phyloP scores from a whole-genome alignment of 1,140 invertebrate genomes.

The Pectinophora gossypiella region DNA sequence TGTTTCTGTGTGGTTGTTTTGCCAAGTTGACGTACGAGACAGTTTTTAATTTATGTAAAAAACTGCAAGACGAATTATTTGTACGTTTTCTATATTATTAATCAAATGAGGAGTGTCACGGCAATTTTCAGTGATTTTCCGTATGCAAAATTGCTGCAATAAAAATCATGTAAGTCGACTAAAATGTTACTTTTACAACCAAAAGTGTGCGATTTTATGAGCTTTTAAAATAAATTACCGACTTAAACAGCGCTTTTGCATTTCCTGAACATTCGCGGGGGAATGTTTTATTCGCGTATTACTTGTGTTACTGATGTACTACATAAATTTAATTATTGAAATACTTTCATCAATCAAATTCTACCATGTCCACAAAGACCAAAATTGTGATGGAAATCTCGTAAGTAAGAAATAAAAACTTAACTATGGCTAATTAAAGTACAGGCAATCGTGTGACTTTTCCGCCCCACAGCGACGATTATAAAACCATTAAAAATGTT shows the following conservation, averaged over 20 bases:
- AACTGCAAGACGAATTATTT: neutral
- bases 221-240: conserved; percentile 72
- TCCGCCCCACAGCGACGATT: conserved; percentile 20
- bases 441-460: conserved; percentile 4
- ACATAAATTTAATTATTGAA: no score
- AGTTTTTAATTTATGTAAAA: conserved; percentile 20
- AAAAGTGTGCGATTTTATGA: conserved; percentile 71
- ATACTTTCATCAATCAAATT: no score
- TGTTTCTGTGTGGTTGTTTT: conserved; percentile 52
- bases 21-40: conserved; percentile 29
- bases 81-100: neutral
- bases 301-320: no score
- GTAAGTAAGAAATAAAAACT: neutral
- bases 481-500: conserved; percentile 27
- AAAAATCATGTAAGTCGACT: conserved; percentile 18
- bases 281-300: conserved; percentile 62
- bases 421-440: neutral
- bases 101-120: neutral
- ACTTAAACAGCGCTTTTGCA: conserved; percentile 51
- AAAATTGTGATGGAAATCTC: neutral
- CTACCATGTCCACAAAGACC: no score
- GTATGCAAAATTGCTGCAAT: neutral
- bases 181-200: conserved; percentile 72
- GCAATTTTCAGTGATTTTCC: neutral
- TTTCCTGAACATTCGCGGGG: conserved; percentile 50